These are phyloP conservation scores for Nothobranchius kuhntae DNA, from an alignment of 2,113 vertebrate genomes.

Conservation along the genomic window DNA sequence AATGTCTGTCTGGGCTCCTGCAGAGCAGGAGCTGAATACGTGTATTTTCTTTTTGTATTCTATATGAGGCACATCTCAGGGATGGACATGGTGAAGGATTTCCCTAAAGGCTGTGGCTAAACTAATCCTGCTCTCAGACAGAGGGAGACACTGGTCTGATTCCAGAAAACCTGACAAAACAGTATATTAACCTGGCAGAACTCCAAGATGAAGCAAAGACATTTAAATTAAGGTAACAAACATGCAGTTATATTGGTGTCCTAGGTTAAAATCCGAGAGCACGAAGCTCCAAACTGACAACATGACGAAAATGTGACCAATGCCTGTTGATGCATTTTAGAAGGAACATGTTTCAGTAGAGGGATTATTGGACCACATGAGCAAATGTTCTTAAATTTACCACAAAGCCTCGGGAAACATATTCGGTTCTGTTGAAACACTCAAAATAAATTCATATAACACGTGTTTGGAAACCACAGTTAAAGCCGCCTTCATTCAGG, in stretches of 20 bases:
- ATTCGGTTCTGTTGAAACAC: no score
- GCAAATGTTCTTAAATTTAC: no score
- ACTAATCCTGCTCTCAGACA: slow-evolving; percentile 27
- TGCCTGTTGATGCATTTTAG: no score
- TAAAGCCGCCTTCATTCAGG: slow-evolving; percentile 24
- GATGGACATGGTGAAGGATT: slow-evolving; percentile 5
- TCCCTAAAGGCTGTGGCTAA: slow-evolving; percentile 8
- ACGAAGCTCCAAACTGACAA: neutral
- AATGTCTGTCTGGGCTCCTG: neutral
- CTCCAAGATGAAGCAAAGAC: neutral
- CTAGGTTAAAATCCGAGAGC: neutral
- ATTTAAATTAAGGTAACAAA: no score
- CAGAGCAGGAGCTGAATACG: neutral
- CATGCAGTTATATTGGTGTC: no score
- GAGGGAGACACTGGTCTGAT: slow-evolving; percentile 14
- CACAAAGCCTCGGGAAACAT: no score
- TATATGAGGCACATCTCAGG: neutral
- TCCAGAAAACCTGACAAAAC: slow-evolving; percentile 1
- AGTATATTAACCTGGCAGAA: neutral
- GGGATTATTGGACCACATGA: no score
- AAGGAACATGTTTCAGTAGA: no score
- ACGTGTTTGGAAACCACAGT: no score
- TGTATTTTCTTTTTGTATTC: neutral
- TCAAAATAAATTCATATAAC: no score
- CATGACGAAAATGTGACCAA: no score